A percentile compares a stretch with the other conserved stretches of the same genome.
These are phyloP conservation scores for Monochamus alternatus DNA, from an alignment of 2,888 invertebrate genomes.

Conservation along the genomic window DNA sequence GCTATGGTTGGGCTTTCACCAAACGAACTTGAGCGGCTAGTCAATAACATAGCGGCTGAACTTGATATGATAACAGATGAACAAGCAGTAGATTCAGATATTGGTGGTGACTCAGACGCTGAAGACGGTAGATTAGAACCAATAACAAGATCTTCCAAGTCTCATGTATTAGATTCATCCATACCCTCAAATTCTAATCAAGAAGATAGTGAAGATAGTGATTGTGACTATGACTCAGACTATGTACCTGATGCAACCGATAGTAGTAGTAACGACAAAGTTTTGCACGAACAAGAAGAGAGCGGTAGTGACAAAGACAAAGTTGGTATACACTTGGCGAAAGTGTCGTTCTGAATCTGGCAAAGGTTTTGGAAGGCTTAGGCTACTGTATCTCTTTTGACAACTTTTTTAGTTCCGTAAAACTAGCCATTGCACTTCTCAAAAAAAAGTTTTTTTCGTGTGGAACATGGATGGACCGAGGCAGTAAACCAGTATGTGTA, in stretches of 20 bases:
- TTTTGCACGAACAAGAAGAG: background rate
- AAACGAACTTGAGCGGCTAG: no score
- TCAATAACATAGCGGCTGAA: no score
- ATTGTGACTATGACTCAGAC: no score
- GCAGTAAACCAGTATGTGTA: background rate
- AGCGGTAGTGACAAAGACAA: background rate
- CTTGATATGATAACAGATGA: background rate
- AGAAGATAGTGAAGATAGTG: background rate
- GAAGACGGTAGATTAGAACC: background rate
- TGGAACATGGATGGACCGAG: conserved; percentile 9
- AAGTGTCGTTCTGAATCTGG: background rate
- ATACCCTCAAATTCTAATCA: background rate
- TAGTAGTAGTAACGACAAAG: background rate
- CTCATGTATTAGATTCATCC: background rate
- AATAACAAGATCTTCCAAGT: no score
- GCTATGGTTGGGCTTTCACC: no score
- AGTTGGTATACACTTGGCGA: background rate
- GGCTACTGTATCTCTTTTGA: conserved; percentile 7
- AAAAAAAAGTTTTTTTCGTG: background rate
- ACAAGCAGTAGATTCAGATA: background rate
- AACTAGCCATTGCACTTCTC: background rate
- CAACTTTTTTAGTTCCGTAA: background rate
- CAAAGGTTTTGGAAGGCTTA: background rate
- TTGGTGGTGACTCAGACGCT: background rate
- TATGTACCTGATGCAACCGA: no score